phyloP scores from a whole-genome alignment of 2,888 invertebrate species.

The Orthosia cruda region DNA sequence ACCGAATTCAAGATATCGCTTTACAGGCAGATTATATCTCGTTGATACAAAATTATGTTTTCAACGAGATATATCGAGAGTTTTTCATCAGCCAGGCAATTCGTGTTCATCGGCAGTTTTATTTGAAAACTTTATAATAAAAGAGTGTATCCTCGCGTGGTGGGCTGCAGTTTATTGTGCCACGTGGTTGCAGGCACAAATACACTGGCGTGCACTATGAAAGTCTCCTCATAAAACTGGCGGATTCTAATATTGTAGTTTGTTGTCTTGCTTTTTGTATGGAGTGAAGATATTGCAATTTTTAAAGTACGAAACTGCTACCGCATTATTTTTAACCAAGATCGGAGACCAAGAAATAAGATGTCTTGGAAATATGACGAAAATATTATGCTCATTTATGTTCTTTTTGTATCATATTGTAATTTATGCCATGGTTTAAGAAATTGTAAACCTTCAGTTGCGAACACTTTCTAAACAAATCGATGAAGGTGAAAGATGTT shows the following conservation, averaged over 20 bases:
- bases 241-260: constrained; percentile 36
- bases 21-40: constrained; percentile 9
- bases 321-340: no score
- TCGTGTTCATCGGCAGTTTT: constrained; percentile 81
- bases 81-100: constrained; percentile 69
- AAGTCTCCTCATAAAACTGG: constrained; percentile 30
- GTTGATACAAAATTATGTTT: constrained; percentile 32
- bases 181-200: constrained; percentile 68
- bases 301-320: neutral
- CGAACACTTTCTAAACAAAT: no score
- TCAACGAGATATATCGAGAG: constrained; percentile 34
- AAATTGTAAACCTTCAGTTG: no score
- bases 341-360: no score
- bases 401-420: no score
- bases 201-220: constrained; percentile 29
- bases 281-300: neutral
- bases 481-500: no score
- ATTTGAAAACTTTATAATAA: constrained; percentile 82
- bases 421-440: no score
- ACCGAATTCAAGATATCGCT: neutral
- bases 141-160: constrained; percentile 63
- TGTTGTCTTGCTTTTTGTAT: neutral
- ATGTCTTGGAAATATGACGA: no score
- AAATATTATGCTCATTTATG: no score
- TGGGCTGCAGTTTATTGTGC: constrained; percentile 77